Evolutionary conservation across 2,888 invertebrate species (phyloP).

Genomic region (Papilio protenor): DNA sequence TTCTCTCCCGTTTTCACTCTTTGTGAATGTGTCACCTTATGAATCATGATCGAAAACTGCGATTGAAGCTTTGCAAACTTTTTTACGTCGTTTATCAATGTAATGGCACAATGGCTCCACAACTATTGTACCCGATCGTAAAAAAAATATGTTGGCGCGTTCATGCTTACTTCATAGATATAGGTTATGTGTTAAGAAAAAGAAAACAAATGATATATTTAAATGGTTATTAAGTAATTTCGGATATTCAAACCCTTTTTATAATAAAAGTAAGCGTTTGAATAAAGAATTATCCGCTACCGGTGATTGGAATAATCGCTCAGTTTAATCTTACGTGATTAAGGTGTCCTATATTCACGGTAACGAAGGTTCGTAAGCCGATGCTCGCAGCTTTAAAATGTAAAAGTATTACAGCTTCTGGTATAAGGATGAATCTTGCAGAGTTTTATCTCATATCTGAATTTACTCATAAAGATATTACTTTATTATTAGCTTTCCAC

Average conservation of each 20-base stretch:
- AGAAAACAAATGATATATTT: too few relatives aligned
- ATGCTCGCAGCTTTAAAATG: neutral
- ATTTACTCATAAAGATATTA: neutral
- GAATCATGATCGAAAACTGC: conserved; percentile 3
- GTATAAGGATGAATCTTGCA: neutral
- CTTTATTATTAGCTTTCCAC: neutral
- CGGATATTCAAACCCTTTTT: neutral
- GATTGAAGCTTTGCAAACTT: conserved; percentile 3
- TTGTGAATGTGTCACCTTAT: neutral
- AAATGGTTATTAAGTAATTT: neutral
- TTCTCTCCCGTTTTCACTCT: neutral
- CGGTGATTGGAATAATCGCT: conserved; percentile 20
- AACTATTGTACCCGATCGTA: neutral
- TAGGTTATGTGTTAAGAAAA: too few relatives aligned
- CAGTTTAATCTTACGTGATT: conserved; percentile 33
- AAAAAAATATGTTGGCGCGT: neutral
- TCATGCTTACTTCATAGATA: too few relatives aligned
- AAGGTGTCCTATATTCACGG: conserved; percentile 32
- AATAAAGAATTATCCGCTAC: conserved; percentile 20
- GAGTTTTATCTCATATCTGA: neutral
- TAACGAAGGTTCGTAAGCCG: conserved; percentile 34
- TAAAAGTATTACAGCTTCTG: neutral
- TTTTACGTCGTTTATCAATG: neutral
- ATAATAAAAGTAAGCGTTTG: neutral
- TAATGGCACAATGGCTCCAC: neutral